These are phyloP conservation scores for Osedax frankpressi DNA, from an alignment of 2,888 invertebrate genomes.

Conservation along the genomic window DNA sequence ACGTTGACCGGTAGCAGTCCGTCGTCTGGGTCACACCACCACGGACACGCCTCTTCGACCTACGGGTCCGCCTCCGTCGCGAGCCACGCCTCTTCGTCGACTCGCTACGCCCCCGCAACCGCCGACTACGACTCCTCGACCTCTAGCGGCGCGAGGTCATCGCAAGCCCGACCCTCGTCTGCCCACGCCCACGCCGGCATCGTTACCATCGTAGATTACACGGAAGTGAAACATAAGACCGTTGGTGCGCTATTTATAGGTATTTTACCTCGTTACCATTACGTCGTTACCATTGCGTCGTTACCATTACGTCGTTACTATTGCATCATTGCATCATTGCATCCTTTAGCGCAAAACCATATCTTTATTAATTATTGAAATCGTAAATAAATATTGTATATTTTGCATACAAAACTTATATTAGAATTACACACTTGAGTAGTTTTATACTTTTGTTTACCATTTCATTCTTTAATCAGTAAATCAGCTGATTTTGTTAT, in stretches of 20 bases:
- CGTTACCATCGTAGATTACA: slow-evolving; percentile 67
- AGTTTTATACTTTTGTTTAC: too few species aligned
- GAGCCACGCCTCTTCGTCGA: too few species aligned
- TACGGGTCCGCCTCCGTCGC: too few species aligned
- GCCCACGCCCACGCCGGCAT: slow-evolving; percentile 58
- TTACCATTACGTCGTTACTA: background rate
- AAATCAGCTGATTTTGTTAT: too few species aligned
- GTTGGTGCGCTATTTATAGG: background rate
- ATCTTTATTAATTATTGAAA: too few species aligned
- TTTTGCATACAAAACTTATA: too few species aligned
- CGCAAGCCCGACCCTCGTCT: slow-evolving; percentile 30
- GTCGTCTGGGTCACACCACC: too few species aligned
- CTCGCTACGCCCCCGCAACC: slow-evolving; percentile 69
- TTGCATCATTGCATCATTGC: background rate
- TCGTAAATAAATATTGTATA: too few species aligned
- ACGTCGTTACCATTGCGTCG: background rate
- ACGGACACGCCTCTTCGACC: too few species aligned
- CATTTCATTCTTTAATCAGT: too few species aligned
- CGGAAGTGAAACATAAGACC: slow-evolving; percentile 32
- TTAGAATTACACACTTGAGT: too few species aligned
- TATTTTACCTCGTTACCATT: background rate
- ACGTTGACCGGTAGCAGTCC: slow-evolving; percentile 60
- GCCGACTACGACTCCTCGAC: slow-evolving; percentile 82
- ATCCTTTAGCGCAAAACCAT: too few species aligned
- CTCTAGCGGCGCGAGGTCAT: slow-evolving; percentile 60